A percentile compares a stretch with the other conserved stretches of the same genome.
Conservation (phyloP, 2,113 vertebrate species). For the Haliaeetus leucogaster region DNA sequence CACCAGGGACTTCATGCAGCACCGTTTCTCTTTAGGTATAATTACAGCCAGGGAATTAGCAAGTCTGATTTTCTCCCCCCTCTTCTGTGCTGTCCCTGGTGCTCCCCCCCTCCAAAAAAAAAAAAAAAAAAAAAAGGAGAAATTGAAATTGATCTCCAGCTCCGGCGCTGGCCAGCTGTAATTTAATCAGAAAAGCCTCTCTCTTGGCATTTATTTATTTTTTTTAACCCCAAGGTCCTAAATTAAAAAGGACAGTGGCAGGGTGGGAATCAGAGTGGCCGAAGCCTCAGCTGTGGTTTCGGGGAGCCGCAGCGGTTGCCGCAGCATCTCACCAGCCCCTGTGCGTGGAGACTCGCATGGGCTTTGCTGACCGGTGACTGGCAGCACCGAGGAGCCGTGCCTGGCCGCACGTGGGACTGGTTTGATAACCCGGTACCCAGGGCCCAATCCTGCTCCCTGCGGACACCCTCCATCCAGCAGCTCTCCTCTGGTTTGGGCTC, state of each 20-base stretch:
- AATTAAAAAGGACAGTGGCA: neutral
- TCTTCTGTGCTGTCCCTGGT: fast-evolving
- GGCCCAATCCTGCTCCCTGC: neutral
- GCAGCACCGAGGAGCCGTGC: neutral
- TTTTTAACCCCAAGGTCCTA: neutral
- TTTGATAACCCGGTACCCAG: too few relatives aligned
- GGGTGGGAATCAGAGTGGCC: neutral
- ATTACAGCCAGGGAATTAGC: constrained; percentile 10
- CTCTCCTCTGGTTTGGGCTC: neutral
- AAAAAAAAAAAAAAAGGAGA: neutral
- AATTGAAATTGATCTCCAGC: constrained; percentile 56
- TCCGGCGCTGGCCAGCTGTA: neutral
- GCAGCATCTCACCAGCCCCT: neutral
- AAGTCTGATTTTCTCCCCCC: constrained; percentile 25
- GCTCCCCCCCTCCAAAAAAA: neutral
- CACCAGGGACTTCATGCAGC: neutral
- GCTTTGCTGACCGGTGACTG: fast-evolving
- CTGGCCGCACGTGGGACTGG: fast-evolving
- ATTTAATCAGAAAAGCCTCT: constrained; percentile 45
- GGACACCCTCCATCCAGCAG: fast-evolving
- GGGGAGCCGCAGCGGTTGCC: fast-evolving
- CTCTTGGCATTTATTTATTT: neutral
- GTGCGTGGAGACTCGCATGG: fast-evolving
- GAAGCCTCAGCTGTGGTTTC: neutral
- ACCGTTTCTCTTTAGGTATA: neutral